Base-by-base conservation (phyloP, 2,888 invertebrate genomes). In the Tinea trinotella region DNA sequence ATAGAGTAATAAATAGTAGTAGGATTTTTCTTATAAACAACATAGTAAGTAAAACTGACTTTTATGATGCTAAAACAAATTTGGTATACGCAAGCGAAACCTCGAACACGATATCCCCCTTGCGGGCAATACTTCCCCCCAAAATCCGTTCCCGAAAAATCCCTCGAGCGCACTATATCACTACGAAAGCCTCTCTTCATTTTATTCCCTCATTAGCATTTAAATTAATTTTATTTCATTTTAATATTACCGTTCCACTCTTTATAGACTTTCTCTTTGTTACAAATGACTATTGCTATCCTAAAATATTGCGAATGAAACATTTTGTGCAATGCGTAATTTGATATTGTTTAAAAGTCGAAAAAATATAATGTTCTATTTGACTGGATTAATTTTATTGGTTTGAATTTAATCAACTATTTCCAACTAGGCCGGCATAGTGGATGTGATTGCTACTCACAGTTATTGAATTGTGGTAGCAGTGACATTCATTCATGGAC, bases 201-300 rank as follows among this genome's bases (percentile, higher is more conserved):
- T 35, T 13, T 35, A 24, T 19, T 57, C 54, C 34, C 58, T 61
- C 60, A 63, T 64, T 64, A 61, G 58, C 63, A 64, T 64, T 57
- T 64, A 62, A 63, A 64, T 64, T 64, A 63, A 61, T 63, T 61
- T 61, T 61, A 59, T 61, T 60, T 60, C 57, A 61, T 60, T 59
- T 58, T 58, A 61, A 61, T 62, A 60, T 58, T 7, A 20, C 48
- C 19, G 18, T 48, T 48, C 19, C 48, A 19, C 3, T 17, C 9
- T 48, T 48, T 18, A 18, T n/a, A 40, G 12, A 7, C 40, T n/a
- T n/a, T n/a, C n/a, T n/a, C n/a, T n/a, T n/a, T n/a, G n/a, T n/a
- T n/a, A n/a, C n/a, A n/a, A n/a, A n/a, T n/a, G n/a, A n/a, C n/a
- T n/a, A n/a, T n/a, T n/a, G n/a, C n/a, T n/a, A n/a, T n/a, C n/a